phyloP scores from a whole-genome alignment of 30 jellyfish, hydroid and myxozoan species.

The Mastigias papua region DNA sequence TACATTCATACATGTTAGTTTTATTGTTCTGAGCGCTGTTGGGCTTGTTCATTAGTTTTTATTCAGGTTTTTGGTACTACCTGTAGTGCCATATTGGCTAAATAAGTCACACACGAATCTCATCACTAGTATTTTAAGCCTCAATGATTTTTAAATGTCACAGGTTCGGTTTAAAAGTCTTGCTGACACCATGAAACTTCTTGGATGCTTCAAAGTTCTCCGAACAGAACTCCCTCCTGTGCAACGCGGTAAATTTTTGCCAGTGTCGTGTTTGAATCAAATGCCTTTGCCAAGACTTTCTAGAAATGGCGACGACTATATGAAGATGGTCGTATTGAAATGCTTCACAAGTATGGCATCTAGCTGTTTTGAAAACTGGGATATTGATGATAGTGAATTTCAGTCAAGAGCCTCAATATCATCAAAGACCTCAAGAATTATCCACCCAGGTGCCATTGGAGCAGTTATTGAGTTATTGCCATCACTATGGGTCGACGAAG shows the following conservation, averaged over 20 bases:
- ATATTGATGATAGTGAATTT: slow-evolving; percentile 37
- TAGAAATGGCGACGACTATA: slow-evolving; percentile 54
- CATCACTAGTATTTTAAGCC: no score
- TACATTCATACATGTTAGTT: no score
- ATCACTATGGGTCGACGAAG: slow-evolving; percentile 72
- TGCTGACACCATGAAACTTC: slow-evolving; percentile 87
- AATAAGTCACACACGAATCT: no score
- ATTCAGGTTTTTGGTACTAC: no score
- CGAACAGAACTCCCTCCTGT: slow-evolving; percentile 74
- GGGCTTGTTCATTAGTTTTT: no score
- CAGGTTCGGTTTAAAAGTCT: slow-evolving; percentile 95
- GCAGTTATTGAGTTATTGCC: slow-evolving; percentile 91
- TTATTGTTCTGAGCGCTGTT: no score
- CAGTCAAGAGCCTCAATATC: slow-evolving; percentile 28
- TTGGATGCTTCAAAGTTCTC: slow-evolving; percentile 84
- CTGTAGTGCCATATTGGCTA: no score
- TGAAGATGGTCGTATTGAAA: slow-evolving; percentile 82
- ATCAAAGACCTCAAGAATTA: slow-evolving; percentile 60
- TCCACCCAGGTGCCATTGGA: slow-evolving; percentile 92
- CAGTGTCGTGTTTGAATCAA: slow-evolving; percentile 47
- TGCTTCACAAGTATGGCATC: slow-evolving; percentile 89
- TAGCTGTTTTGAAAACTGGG: slow-evolving; percentile 88
- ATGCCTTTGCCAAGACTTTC: slow-evolving; percentile 57
- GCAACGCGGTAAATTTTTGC: neutral
- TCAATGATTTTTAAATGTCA: no score